Base-by-base conservation (phyloP, 92 coral and sea anemone species). In the Siderastrea radians region DNA sequence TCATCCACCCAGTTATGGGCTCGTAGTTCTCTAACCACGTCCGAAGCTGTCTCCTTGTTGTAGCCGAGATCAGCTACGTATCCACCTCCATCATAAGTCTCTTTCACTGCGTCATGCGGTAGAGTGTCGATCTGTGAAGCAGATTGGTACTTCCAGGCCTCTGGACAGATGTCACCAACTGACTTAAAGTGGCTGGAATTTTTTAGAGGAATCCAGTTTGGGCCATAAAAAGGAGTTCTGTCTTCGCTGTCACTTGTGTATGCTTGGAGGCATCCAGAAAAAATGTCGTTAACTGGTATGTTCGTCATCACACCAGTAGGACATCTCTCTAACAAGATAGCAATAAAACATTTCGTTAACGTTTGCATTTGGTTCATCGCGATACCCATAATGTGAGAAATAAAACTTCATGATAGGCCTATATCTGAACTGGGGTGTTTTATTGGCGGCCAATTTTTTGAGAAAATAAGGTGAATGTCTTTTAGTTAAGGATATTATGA, bases 101-200 rank as follows among this genome's bases (percentile, higher is more conserved):
- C 17, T 26, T 45, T 68, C 12, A 59, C 77, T 3, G 91, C 86
- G 60, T 75, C 68, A 50, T 64, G 91, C 45, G 92, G 81, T 11
- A 87, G 76, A 5, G 96, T 75, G 14, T 80, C 84, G 7, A 87
- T 44, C 8, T 63, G 52, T 61, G 72, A 55, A 52, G 84, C 80
- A 10, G 83, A 49, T 54, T 71, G 80, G 82, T 90, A 93, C 49
- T 94, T 85, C 96, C 96, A 93, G 0, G 96, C 92, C 43, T 57
- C 83, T 4, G 94, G 96, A 75, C 94, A 93, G 62, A 87, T 47
- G 5, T 84, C 45, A 17, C 74, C 72, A 6, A 87, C 26, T 7
- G 79, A 52, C 26, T 68, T 57, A 19, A 26, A 74, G 46, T 77
- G 61, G 7, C 66, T 7, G 84, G 84, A 8, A 67, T 67, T 92